Base-by-base conservation (phyloP, 2,113 vertebrate species). In the Neodontobutis hainanensis region DNA sequence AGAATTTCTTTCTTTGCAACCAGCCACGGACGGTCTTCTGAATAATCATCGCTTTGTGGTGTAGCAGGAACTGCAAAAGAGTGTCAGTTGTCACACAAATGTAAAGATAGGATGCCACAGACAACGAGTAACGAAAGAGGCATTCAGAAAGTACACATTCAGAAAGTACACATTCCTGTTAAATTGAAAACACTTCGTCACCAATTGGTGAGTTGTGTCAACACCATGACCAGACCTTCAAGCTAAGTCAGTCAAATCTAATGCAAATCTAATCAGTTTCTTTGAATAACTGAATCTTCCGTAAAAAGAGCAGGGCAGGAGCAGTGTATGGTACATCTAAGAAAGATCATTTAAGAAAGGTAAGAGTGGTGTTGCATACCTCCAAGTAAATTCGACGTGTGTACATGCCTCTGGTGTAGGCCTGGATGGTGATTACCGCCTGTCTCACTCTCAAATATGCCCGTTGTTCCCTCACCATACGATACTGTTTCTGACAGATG, bases 11-110 rank as follows among this genome's bases (percentile, higher is more conserved):
- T 11, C 94, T 92, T 27, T 93, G 92, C 75, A 95, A 53, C 95
- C 97, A 98, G 53, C 94, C 88, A 0, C 95, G 93, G 0, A 78
- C 59, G 0, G 81, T 57, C 85, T 90, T 95, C 93, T 98, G 96
- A 76, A 99, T 93, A 81, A 95, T n/a, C 45, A 78, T 92, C 61
- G 94, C 94, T 80, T 97, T 98, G 89, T 97, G 94, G 83, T 98
- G 95, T 4, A 43, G 8, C 0, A 97, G 83, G 68, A 96, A 90
- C 97, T 99, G 85, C 27, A 61, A 48, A 52, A 53, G 58, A 47
- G 8, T 48, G 47, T n/a, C 12, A 55, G 34, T 40, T 38, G 36
- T 40, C 14, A 56, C 8, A 38, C 14, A 38, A 56, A 56, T 56
- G 42, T 16, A 52, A 12, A 45, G 32, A 32, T 14, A 16, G 6